These are phyloP conservation scores for Sminthopsis crassicaudata DNA, from an alignment of 2,113 vertebrate genomes.

Conservation along the genomic window DNA sequence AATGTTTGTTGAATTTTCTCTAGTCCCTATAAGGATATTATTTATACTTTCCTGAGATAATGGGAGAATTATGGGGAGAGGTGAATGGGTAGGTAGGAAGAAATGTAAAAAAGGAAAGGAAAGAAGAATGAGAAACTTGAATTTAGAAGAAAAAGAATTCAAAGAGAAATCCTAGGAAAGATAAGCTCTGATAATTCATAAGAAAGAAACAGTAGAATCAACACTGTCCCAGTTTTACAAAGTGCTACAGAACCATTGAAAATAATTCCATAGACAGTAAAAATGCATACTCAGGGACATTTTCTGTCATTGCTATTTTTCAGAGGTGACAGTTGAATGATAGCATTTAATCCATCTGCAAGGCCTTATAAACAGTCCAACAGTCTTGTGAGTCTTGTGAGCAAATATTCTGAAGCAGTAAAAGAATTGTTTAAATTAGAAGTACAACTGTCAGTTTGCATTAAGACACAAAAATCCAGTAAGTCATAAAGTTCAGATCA, in stretches of 20 bases:
- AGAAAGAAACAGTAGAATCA: constrained; percentile 13
- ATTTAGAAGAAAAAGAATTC: not conserved
- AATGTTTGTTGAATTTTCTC: not conserved
- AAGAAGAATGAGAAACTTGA: not conserved
- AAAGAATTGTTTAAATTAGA: constrained; percentile 65
- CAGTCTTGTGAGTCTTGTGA: constrained; percentile 11
- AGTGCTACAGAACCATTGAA: not conserved
- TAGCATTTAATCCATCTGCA: not conserved
- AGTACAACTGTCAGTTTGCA: constrained; percentile 51
- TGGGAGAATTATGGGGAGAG: not conserved
- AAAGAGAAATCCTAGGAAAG: not conserved
- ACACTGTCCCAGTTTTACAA: not conserved
- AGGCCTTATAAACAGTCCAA: not conserved
- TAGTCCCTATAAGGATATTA: not conserved
- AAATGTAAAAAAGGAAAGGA: not conserved
- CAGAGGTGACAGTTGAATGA: not conserved
- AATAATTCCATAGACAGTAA: not conserved
- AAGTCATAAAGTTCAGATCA: constrained; percentile 17
- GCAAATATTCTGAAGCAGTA: constrained; percentile 43
- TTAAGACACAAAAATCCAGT: constrained; percentile 40
- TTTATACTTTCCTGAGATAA: not conserved
- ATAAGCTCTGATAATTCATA: not conserved
- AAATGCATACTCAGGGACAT: not conserved
- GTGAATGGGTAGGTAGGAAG: not conserved
- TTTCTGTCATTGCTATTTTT: not conserved